Base-by-base conservation (phyloP, 2,888 invertebrate species). In the Eudasyphora cyanicolor region DNA sequence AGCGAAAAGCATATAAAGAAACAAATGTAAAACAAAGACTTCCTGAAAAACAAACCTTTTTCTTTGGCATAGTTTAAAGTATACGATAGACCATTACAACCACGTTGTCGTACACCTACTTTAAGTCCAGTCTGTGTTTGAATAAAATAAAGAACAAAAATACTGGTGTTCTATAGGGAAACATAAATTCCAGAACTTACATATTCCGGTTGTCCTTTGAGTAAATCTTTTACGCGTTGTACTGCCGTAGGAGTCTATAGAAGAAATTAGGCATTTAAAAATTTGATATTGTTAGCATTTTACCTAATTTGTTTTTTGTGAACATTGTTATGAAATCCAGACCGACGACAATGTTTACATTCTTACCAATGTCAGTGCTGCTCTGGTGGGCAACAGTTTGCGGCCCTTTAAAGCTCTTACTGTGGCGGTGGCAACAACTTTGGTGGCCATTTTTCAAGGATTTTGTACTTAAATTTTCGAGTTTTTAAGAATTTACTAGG, bases 71-170 rank as follows among this genome's bases (percentile, higher is more conserved):
- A 99, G 90, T 99, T 97, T 79, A 99, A 93, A 6, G 98, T 99
- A 89, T 99, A 99, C 76, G 99, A 98, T 35, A 99, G 93, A 10
- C 99, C 99, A 93, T 99, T 99, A 91, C 99, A 99, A 0, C 99
- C 99, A 89, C 99, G 94, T 91, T 99, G 98, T 82, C 96, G 95
- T 2, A 99, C 99, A 75, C 99, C 99, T 88, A 99, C 97, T 93
- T 97, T 97, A 49, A 99, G 93, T 2, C 98, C 99, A 89, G 97
- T 94, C 96, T 96, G 87, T 27, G 29, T 54, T n/a, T 49, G 45
- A 51, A 1, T 8, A 14, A 35, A 38, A 10, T 10, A 29, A 21
- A 67, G 12, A 54, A 19, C 8, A 49, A 60, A n/a, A n/a, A n/a
- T n/a, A n/a, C n/a, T n/a, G n/a, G n/a, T n/a, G n/a, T n/a, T n/a